phyloP scores from a whole-genome alignment of 2,797 vertebrate genomes.

The Gallinago nigripennis region DNA sequence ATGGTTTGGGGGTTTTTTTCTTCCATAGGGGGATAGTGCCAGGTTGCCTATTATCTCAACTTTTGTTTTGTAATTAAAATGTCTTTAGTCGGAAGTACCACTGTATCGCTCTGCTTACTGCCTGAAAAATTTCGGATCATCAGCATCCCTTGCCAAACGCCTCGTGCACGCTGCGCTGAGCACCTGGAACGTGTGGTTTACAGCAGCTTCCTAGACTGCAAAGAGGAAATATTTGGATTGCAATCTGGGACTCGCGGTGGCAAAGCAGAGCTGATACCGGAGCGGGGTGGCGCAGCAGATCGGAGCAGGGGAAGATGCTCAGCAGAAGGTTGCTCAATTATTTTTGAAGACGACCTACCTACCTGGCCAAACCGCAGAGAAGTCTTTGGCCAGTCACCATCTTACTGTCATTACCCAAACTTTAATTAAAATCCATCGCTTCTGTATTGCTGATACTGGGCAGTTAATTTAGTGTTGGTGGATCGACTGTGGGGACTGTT shows the following conservation, averaged over 20 bases:
- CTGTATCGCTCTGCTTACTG: neutral
- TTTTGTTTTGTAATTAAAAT: conserved; percentile 44
- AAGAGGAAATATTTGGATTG: conserved; percentile 17
- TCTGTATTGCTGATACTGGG: neutral
- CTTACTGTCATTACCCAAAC: neutral
- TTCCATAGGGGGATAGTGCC: neutral
- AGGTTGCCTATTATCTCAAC: conserved; percentile 19
- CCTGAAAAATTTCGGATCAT: neutral
- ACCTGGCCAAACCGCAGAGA: neutral
- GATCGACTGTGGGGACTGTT: neutral
- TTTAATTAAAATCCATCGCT: neutral
- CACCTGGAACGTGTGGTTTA: conserved; percentile 35
- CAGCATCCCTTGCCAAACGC: conserved; percentile 1
- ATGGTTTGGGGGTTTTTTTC: neutral
- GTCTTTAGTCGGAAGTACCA: neutral
- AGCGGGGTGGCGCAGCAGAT: neutral
- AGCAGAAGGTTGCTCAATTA: neutral
- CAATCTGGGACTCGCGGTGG: neutral
- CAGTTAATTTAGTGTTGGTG: neutral
- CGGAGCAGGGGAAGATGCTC: neutral
- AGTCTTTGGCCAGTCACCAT: neutral
- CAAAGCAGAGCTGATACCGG: neutral
- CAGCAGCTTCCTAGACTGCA: neutral
- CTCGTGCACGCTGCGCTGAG: neutral
- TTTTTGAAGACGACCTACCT: neutral